Evolutionary conservation across 2,797 vertebrate species (phyloP), one percentile per base, ranked within the genome.

Genomic region (Monodelphis domestica): DNA sequence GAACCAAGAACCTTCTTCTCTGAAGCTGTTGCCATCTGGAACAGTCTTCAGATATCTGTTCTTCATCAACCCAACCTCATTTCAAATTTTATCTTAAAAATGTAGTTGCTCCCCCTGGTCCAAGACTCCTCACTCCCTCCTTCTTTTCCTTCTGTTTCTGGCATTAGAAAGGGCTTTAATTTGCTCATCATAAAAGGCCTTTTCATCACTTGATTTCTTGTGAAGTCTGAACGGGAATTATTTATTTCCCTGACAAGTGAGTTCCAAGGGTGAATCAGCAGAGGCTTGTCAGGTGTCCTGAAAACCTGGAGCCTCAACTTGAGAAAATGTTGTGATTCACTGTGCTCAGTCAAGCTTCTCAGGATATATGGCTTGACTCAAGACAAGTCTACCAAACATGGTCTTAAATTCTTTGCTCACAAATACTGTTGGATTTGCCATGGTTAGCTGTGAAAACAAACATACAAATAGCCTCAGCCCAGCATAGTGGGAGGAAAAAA

Each of bases 71-170:
- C 50, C 1, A 30, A 55, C 84, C n/a, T 96, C 45, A 26, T 94
- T 95, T 91, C 55, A 95, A 92, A 63, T 84, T 96, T 96, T 94
- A 91, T 95, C 94, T 96, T 92, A 87, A 96, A 95, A 87, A 89
- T 45, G 30, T 87, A 87, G 29, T 78, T 90, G 53, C 21, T 45
- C 11, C 89, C 50, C 7, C 84, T 94, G 89, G 54, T 92, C 87
- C 1, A 78, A 1, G 0, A 1, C 94, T 94, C 56, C 97, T 94
- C 89, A 88, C 90, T 53, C 78, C 1, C n/a, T n/a, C n/a, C n/a
- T n/a, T 7, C 91, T 93, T 93, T 93, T 78, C 57, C 94, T 96
- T 91, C 92, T 94, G 54, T 70, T 92, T 50, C 90, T 88, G 56
- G 51, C 59, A 1, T 94, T 93, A 78, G 52, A 89, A 88, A 45